Evolutionary conservation across 37 sponge, comb jelly and placozoan species (phyloP), one percentile per base, ranked within the genome.

Genomic region (Hormiphora californensis): DNA sequence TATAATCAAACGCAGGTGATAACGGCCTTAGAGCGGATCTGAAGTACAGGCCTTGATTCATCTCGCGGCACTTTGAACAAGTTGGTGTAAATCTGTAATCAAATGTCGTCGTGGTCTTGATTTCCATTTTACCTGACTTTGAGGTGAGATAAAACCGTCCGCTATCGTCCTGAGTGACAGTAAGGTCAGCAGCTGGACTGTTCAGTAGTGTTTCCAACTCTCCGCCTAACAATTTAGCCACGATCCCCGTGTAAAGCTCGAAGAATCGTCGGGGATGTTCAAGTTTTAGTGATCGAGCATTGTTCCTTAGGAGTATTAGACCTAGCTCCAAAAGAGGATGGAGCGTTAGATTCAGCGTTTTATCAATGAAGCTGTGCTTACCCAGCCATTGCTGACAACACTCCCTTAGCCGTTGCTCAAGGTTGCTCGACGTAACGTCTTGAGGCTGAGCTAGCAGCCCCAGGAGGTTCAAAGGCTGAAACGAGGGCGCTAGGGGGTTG

Each of bases 371-470:
- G 28, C 46, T 46, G 44, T 73, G 9, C 2, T 43, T 73, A 23
- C 81, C 81, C 1, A 73, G 38, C 81, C 81, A 73, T 21, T 1
- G 22, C 81, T 73, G 40, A 40, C 81, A 73, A 41, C 39, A 43
- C 2, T 43, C 44, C 81, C 23, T 73, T 3, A 73, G 46, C 25
- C 43, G 41, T 4, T 73, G 46, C 32, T 32, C 44, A 8, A 73
- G n/a, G 35, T 36, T 46, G 1, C 9, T 33, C 9, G n/a, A 41
- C 25, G 40, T n/a, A n/a, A 73, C 35, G 25, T 43, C 27, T 32
- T 33, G 31, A 3, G 40, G 28, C 25, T 73, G 81, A 43, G 8
- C 46, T 1, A 73, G 81, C 46, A 73, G 44, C 25, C 81, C 81
- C 0, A 73, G 81, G 44, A 73, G 81, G 22, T 32, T 22, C 23